Percentiles rank a stretch among this genome's conserved stretches.
phyloP scores from a whole-genome alignment of 2,113 vertebrate species.

The Columba janthina region DNA sequence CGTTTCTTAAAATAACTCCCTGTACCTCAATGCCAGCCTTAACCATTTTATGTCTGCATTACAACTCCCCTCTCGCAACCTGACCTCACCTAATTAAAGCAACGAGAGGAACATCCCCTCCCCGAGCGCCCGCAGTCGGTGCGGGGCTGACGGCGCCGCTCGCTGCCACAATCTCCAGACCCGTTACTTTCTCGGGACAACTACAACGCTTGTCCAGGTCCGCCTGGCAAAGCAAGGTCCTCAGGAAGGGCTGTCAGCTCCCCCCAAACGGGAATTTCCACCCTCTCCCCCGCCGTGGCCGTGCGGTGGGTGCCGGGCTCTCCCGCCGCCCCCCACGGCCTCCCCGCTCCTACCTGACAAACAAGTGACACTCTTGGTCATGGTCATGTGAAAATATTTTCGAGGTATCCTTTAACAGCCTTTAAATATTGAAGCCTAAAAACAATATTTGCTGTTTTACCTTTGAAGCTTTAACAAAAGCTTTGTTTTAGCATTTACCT shows the following conservation, averaged over 20 bases:
- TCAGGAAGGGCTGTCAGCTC: neutral
- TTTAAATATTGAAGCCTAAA: slow-evolving; percentile 79
- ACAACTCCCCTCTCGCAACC: neutral
- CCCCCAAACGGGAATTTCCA: neutral
- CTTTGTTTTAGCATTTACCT: slow-evolving; percentile 84
- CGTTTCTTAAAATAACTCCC: slow-evolving; percentile 40
- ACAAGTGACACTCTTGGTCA: slow-evolving; percentile 65
- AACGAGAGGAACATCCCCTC: fast-evolving
- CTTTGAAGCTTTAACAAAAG: slow-evolving; percentile 82
- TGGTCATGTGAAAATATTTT: slow-evolving; percentile 78
- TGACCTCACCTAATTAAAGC: neutral
- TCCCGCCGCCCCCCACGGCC: neutral
- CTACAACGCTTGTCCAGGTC: neutral
- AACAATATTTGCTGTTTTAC: slow-evolving; percentile 84
- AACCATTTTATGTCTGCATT: neutral
- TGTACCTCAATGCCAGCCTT: neutral
- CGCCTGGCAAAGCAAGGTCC: neutral
- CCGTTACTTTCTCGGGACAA: neutral
- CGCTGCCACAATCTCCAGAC: fast-evolving
- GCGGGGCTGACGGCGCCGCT: fast-evolving
- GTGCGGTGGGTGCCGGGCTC: neutral
- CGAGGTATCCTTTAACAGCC: slow-evolving; percentile 78
- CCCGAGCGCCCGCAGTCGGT: neutral
- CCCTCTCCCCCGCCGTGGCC: neutral
- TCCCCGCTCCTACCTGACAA: slow-evolving; percentile 51